These are phyloP conservation scores for Calidris pygmaea DNA, from an alignment of 2,113 vertebrate species.

Conservation along the genomic window DNA sequence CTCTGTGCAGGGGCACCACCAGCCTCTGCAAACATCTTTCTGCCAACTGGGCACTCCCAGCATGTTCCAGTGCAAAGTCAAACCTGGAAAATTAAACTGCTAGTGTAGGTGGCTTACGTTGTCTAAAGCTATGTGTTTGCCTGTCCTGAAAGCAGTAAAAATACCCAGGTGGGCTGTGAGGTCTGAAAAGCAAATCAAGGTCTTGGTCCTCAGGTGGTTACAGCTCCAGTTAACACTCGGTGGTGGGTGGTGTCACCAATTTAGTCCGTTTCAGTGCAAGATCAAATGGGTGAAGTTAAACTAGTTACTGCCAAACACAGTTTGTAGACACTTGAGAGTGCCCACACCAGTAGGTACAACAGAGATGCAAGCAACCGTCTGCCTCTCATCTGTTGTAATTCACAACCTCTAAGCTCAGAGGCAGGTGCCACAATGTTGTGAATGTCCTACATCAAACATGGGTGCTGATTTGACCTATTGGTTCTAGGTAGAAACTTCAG, in stretches of 20 bases:
- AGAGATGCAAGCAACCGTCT: background rate
- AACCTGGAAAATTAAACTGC: background rate
- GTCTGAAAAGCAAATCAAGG: background rate
- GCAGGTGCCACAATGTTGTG: background rate
- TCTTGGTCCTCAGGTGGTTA: background rate
- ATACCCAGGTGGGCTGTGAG: background rate
- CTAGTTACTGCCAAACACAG: background rate
- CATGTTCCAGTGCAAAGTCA: background rate
- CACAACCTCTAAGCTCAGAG: background rate
- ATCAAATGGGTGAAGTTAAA: background rate
- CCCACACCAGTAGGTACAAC: background rate
- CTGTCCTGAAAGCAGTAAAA: background rate
- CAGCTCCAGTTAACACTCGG: fast-evolving
- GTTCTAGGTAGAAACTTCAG: background rate
- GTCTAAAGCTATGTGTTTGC: background rate
- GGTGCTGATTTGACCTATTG: background rate
- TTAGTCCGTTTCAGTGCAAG: background rate
- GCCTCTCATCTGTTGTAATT: background rate
- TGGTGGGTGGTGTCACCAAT: background rate
- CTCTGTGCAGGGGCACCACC: background rate
- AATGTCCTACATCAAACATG: background rate
- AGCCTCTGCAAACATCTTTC: background rate
- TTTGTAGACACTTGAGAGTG: background rate
- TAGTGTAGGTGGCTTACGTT: background rate
- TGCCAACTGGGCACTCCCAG: background rate